Base-by-base conservation (phyloP, 23 tunicate species). In the Styela plicata region DNA sequence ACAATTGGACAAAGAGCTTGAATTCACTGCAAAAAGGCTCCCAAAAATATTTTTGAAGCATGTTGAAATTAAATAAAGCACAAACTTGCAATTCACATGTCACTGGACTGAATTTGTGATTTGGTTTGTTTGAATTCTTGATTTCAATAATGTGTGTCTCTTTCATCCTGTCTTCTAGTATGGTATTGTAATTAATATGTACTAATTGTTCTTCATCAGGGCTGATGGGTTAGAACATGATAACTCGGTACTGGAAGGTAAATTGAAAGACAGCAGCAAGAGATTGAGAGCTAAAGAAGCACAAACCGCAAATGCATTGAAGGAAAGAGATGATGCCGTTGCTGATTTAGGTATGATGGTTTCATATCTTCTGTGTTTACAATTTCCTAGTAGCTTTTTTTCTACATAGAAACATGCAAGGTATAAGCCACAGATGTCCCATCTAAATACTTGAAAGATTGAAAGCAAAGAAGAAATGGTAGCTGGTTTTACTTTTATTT, bases 171-270 rank as follows among this genome's bases (percentile, higher is more conserved):
- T n/a, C n/a, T n/a, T n/a, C n/a, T n/a, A n/a, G n/a, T n/a, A n/a
- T n/a, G n/a, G n/a, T n/a, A n/a, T n/a, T n/a, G n/a, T n/a, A n/a
- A n/a, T n/a, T n/a, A n/a, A n/a, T n/a, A n/a, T n/a, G n/a, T n/a
- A 44, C 13, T 44, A 44, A 44, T 44, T 5, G 7, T 5, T 80
- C 74, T 29, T 76, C 57, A 83, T 20, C 82, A 91, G 97, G 63
- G 97, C 97, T 23, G 64, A 79, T 86, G 87, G 30, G 3, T 65
- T 86, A 66, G 84, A 61, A 37, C 90, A 83, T 79, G 90, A 86
- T 68, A 70, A 85, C 67, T 79, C 84, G 0, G 85, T 86, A 25
- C 79, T 86, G 82, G 90, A 91, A 71, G 83, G 61, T 24, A 86
- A 91, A 73, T 52, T 86, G 79, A 91, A 91, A 63, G 87, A 86